A percentile compares a stretch with the other conserved stretches of the same genome.
These are phyloP conservation scores for Oncorhynchus tshawytscha DNA, from an alignment of 2,113 vertebrate genomes.

Conservation along the genomic window DNA sequence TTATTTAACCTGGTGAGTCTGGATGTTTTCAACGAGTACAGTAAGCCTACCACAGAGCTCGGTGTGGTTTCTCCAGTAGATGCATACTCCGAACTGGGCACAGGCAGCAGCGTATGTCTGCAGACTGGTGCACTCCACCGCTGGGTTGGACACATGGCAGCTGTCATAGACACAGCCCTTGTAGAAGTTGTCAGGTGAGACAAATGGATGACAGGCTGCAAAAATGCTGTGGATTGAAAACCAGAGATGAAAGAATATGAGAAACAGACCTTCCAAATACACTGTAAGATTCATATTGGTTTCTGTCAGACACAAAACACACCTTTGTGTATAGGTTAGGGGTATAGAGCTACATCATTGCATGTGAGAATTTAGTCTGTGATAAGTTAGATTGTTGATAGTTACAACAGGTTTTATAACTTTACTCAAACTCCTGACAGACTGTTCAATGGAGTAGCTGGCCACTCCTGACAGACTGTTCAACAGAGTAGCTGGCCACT, in stretches of 20 bases:
- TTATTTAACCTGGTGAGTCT: too few relatives aligned
- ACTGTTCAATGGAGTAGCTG: too few relatives aligned
- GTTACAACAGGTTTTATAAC: too few relatives aligned
- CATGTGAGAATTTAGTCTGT: too few relatives aligned
- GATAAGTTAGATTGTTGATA: too few relatives aligned
- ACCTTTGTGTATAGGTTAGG: too few relatives aligned
- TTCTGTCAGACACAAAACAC: too few relatives aligned
- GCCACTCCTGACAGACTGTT: too few relatives aligned
- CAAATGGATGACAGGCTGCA: slow-evolving; percentile 60
- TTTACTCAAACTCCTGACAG: too few relatives aligned
- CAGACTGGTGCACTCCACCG: slow-evolving; percentile 86
- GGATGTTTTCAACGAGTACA: neutral
- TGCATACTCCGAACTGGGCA: slow-evolving; percentile 76
- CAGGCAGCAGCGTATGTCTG: slow-evolving; percentile 84
- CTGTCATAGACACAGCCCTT: slow-evolving; percentile 86
- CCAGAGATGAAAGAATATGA: neutral
- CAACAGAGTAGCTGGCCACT: too few relatives aligned
- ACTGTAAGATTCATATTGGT: too few relatives aligned
- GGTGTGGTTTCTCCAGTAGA: slow-evolving; percentile 85
- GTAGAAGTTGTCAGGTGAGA: slow-evolving; percentile 76
- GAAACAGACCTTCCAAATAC: neutral
- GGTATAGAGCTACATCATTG: too few relatives aligned
- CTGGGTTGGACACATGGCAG: slow-evolving; percentile 69
- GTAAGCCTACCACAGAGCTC: slow-evolving; percentile 77
- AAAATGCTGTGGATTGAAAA: slow-evolving; percentile 66